Conservation (phyloP, 2,888 invertebrate genomes). For the Oxystoma pomonae region DNA sequence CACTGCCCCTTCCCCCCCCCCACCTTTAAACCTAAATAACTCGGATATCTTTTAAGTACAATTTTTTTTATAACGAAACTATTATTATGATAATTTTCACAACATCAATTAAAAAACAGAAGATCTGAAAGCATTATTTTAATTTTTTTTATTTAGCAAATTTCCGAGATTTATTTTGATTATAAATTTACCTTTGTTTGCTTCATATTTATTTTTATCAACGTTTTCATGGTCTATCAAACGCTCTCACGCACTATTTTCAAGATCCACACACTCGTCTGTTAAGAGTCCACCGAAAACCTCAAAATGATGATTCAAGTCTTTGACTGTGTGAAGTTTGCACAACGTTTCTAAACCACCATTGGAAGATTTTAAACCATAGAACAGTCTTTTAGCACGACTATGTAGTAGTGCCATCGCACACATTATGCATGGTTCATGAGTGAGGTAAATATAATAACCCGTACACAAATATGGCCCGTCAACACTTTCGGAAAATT, state of each 20-base stretch:
- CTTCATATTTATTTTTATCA: too few species aligned
- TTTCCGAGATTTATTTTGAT: too few species aligned
- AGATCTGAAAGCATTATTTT: too few species aligned
- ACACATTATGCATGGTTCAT: constrained; percentile 93
- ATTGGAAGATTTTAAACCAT: constrained; percentile 51
- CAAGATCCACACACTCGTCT: constrained; percentile 40
- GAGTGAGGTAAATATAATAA: constrained; percentile 75
- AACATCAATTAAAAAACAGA: too few species aligned
- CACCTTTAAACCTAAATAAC: too few species aligned
- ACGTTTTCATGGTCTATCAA: too few species aligned
- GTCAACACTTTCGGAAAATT: constrained; percentile 41
- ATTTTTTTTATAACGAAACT: too few species aligned
- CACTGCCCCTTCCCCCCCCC: too few species aligned
- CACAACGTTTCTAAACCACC: constrained; percentile 71
- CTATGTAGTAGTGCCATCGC: constrained; percentile 93
- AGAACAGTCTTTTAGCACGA: constrained; percentile 80
- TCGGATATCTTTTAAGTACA: too few species aligned
- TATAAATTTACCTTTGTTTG: too few species aligned
- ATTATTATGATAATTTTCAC: too few species aligned
- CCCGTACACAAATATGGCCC: constrained; percentile 84
- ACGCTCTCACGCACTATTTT: neutral
- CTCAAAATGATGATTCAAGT: constrained; percentile 89
- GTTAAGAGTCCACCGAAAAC: constrained; percentile 67
- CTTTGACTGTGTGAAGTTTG: constrained; percentile 71
- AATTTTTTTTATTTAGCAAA: constrained; percentile 12